These are phyloP conservation scores for Sardina pilchardus DNA, from an alignment of 2,113 vertebrate genomes.

Conservation along the genomic window DNA sequence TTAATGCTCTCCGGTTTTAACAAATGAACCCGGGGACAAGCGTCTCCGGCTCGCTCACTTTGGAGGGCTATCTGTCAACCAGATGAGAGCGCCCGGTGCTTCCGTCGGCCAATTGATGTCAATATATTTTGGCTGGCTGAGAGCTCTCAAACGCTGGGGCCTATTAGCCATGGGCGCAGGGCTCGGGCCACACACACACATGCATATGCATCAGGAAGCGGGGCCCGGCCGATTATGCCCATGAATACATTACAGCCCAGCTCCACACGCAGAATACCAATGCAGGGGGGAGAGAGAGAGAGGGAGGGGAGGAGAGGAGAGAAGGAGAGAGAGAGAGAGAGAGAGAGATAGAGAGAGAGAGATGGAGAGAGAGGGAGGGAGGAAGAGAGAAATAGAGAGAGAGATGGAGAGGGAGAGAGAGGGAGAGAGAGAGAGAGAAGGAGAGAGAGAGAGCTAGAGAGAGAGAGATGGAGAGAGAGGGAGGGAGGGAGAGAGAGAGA, in stretches of 20 bases:
- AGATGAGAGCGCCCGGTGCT: no score
- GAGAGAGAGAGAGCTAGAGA: no score
- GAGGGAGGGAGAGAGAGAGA: no score
- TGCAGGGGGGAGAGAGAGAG: not conserved
- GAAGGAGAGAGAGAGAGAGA: not conserved
- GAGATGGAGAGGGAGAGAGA: no score
- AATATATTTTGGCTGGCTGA: conserved; percentile 53
- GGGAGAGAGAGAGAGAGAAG: no score
- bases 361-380: not conserved
- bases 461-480: no score
- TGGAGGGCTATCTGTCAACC: no score
- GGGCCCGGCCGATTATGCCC: conserved; percentile 44
- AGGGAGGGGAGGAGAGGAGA: not conserved
- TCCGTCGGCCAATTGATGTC: conserved; percentile 26
- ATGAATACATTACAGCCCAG: conserved; percentile 44
- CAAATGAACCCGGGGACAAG: no score
- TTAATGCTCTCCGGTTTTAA: no score
- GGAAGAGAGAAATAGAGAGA: no score
- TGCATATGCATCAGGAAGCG: conserved; percentile 31
- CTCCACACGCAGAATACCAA: conserved; percentile 39
- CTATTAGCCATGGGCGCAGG: conserved; percentile 36
- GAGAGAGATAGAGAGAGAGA: not conserved
- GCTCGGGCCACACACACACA: conserved; percentile 25
- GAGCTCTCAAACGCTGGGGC: conserved; percentile 49
- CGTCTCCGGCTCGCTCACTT: no score